phyloP scores from a whole-genome alignment of 2,113 vertebrate genomes.

The Trachemys scripta region DNA sequence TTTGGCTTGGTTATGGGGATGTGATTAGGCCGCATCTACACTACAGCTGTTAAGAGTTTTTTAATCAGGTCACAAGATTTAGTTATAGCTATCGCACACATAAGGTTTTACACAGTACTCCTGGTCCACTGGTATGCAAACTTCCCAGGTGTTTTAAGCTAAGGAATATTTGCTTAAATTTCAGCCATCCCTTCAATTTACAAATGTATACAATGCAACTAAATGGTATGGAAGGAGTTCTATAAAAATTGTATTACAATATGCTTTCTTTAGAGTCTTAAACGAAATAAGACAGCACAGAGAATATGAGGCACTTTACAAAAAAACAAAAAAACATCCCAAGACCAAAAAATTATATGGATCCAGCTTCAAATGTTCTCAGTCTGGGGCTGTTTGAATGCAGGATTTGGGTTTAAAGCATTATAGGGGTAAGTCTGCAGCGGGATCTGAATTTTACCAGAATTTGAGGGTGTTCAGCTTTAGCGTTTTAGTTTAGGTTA shows the following conservation, averaged over 20 bases:
- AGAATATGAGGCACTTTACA: not conserved
- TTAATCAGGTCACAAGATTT: not conserved
- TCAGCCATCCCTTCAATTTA: not conserved
- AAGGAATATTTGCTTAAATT: not conserved
- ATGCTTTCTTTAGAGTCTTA: not conserved
- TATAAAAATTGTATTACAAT: not conserved
- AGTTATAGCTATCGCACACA: not conserved
- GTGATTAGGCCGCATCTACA: slow-evolving; percentile 33
- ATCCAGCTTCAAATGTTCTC: not conserved
- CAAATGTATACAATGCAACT: not conserved
- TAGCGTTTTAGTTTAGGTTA: not conserved
- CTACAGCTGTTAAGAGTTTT: not conserved
- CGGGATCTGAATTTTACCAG: not conserved
- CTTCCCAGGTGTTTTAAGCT: slow-evolving; percentile 22
- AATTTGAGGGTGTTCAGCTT: not conserved
- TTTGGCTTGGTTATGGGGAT: slow-evolving; percentile 55
- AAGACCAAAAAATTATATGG: not conserved
- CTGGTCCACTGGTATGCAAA: not conserved
- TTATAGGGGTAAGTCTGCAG: not conserved
- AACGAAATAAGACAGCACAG: not conserved
- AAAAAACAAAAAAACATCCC: not conserved
- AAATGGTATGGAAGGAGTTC: not conserved
- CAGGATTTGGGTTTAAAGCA: not conserved
- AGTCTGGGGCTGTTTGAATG: not conserved
- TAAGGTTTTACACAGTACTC: not conserved